Evolutionary conservation across 92 coral and sea anemone genomes (phyloP).

Genomic region (Epizoanthus rinbou): DNA sequence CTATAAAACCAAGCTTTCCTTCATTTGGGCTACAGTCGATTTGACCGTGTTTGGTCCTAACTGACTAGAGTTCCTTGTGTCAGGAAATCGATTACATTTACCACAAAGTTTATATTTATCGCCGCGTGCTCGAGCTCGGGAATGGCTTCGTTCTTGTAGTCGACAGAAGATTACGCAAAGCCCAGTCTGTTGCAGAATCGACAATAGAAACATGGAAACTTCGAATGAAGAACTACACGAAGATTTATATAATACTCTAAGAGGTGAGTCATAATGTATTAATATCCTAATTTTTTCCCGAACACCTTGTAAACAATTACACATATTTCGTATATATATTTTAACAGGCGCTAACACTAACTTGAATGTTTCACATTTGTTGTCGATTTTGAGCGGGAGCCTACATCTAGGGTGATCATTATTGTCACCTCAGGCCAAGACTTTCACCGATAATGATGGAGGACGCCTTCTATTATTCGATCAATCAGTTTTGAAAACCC

Average conservation of each 20-base stretch:
- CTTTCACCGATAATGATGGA: too few relatives aligned
- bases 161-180: neutral
- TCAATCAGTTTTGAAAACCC: too few relatives aligned
- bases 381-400: neutral
- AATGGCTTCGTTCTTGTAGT: neutral
- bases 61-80: neutral
- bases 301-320: conserved; percentile 12
- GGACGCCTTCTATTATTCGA: too few relatives aligned
- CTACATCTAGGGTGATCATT: too few relatives aligned
- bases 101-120: neutral
- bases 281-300: neutral
- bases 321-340: neutral
- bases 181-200: conserved; percentile 10
- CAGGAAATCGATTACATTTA: neutral
- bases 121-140: too few relatives aligned
- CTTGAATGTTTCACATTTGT: neutral
- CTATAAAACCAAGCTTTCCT: neutral
- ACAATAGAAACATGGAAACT: neutral
- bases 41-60: conserved; percentile 13
- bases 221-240: conserved; percentile 20
- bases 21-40: neutral
- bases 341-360: neutral
- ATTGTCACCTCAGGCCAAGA: too few relatives aligned
- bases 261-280: conserved; percentile 8
- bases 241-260: conserved; percentile 13